A percentile compares a stretch with the other conserved stretches of the same genome.
These are phyloP conservation scores for Prenolepis imparis DNA, from an alignment of 2,888 invertebrate genomes.

Conservation along the genomic window DNA sequence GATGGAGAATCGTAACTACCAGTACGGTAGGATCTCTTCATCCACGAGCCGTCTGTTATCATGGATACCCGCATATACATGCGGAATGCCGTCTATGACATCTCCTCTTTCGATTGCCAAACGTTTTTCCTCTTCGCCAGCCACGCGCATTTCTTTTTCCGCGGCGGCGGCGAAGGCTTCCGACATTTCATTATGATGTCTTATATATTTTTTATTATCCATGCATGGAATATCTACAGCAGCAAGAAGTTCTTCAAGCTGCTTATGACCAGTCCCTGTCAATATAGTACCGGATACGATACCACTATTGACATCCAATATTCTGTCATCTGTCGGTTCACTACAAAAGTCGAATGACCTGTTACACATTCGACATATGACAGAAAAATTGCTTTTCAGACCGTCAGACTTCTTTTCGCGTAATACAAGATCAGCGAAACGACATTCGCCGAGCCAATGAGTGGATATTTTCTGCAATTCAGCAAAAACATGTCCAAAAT, in stretches of 20 bases:
- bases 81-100: not conserved
- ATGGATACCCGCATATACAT: constrained; percentile 17
- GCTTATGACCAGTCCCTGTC: too few relatives aligned
- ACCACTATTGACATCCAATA: too few relatives aligned
- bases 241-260: too few relatives aligned
- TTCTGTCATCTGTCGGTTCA: too few relatives aligned
- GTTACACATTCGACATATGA: too few relatives aligned
- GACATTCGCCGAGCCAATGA: not conserved
- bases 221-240: too few relatives aligned
- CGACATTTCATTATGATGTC: not conserved
- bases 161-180: not conserved
- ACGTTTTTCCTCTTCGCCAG: not conserved
- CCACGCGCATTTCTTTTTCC: not conserved
- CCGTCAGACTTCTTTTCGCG: too few relatives aligned
- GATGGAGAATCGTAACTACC: constrained; percentile 12
- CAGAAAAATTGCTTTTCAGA: too few relatives aligned
- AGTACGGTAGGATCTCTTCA: constrained; percentile 23
- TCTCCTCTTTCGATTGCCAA: not conserved
- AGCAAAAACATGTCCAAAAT: not conserved
- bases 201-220: not conserved
- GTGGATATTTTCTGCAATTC: not conserved
- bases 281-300: too few relatives aligned
- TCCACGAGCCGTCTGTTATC: constrained; percentile 16
- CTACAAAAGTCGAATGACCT: too few relatives aligned
- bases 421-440: not conserved